Conservation (phyloP, 2,797 vertebrate species). For the Synaphobranchus kaupii region DNA sequence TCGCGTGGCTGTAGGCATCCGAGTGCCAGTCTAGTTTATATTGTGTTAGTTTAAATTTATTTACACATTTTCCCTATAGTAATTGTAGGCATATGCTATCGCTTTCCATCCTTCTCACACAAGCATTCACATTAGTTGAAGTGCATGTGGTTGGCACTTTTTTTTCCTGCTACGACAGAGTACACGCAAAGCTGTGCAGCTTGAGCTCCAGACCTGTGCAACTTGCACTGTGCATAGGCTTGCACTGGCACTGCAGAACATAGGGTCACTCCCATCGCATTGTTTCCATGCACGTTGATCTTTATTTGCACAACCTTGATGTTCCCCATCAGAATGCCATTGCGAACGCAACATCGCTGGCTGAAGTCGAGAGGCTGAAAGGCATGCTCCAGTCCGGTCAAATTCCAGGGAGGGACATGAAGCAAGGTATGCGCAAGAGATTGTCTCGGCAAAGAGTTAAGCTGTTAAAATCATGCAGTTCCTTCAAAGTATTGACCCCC, state of each 20-base stretch:
- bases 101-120: background rate
- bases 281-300: background rate
- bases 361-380: slow-evolving; percentile 92
- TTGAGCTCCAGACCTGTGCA: too few relatives aligned
- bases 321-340: slow-evolving; percentile 82
- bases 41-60: background rate
- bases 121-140: background rate
- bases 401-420: slow-evolving; percentile 87
- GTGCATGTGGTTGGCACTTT: background rate
- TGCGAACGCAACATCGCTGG: slow-evolving; percentile 89
- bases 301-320: background rate
- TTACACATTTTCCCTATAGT: background rate
- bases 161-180: too few relatives aligned
- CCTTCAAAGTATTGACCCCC: too few relatives aligned
- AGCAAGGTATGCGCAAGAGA: slow-evolving; percentile 62
- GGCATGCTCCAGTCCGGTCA: slow-evolving; percentile 92
- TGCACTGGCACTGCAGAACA: too few relatives aligned
- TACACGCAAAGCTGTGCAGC: too few relatives aligned
- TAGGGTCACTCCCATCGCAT: background rate
- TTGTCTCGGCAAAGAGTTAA: too few relatives aligned
- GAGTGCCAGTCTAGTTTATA: background rate
- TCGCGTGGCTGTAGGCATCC: too few relatives aligned
- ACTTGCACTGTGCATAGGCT: too few relatives aligned
- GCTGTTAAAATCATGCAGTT: background rate
- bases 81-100: background rate